phyloP scores from a whole-genome alignment of 2,797 vertebrate genomes.

The Coregonus suidteri region DNA sequence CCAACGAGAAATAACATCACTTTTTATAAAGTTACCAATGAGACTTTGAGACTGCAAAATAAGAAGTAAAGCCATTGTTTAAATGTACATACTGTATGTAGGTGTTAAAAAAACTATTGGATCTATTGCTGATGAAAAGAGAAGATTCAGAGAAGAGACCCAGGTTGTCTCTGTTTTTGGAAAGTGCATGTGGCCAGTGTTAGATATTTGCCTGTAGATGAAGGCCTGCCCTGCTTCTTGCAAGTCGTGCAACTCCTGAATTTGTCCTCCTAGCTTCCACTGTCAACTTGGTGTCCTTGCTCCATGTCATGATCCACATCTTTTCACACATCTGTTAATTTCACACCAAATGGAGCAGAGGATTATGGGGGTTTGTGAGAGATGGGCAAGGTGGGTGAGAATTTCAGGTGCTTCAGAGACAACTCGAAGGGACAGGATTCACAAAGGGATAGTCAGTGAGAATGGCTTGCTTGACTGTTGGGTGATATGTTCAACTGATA shows the following conservation, averaged over 20 bases:
- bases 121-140: constrained; percentile 21
- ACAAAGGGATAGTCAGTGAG: constrained; percentile 23
- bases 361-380: constrained; percentile 12
- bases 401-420: constrained; percentile 29
- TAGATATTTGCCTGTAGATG: constrained; percentile 31
- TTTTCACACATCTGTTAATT: constrained; percentile 36
- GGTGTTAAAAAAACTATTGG: constrained; percentile 29
- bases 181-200: constrained; percentile 32
- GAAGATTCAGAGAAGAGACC: constrained; percentile 23
- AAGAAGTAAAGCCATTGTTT: constrained; percentile 60
- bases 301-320: too few relatives aligned
- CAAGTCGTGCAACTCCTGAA: not conserved
- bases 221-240: constrained; percentile 20
- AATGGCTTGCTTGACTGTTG: constrained; percentile 21
- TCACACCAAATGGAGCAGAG: constrained; percentile 24
- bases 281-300: too few relatives aligned
- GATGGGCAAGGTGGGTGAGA: constrained; percentile 2
- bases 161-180: not conserved
- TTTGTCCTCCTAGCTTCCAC: not conserved
- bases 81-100: constrained; percentile 61
- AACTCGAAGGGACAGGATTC: constrained; percentile 23
- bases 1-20: constrained; percentile 36
- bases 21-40: constrained; percentile 30
- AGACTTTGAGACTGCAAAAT: constrained; percentile 45
- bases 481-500: constrained; percentile 56